These are phyloP conservation scores for Parasteatoda lunata DNA, from an alignment of 2,888 invertebrate genomes.

Conservation along the genomic window DNA sequence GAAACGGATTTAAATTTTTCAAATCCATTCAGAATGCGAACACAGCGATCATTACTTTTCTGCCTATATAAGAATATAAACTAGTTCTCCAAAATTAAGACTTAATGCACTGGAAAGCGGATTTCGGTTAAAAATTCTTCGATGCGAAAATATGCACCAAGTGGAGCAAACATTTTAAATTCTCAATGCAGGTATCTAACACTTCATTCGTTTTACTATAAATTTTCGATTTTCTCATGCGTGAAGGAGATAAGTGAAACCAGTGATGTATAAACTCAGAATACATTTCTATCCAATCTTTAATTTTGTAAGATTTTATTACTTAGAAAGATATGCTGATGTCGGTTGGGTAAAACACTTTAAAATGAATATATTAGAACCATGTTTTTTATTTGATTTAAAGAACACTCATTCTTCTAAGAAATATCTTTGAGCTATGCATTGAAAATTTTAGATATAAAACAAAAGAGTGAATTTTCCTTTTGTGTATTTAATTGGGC, in stretches of 20 bases:
- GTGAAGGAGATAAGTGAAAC: conserved; percentile 11
- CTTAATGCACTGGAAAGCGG: not conserved
- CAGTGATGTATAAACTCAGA: conserved; percentile 8
- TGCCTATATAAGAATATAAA: not conserved
- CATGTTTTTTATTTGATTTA: too few relatives aligned
- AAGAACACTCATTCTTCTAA: too few relatives aligned
- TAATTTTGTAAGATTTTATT: conserved; percentile 34
- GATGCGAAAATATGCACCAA: conserved; percentile 23
- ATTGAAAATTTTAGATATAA: too few relatives aligned
- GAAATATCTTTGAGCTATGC: too few relatives aligned
- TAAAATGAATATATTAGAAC: too few relatives aligned
- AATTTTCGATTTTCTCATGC: not conserved
- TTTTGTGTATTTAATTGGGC: too few relatives aligned
- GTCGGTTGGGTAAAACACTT: too few relatives aligned
- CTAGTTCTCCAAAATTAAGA: not conserved
- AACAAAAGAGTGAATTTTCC: too few relatives aligned
- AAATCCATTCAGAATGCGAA: too few relatives aligned
- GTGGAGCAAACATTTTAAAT: conserved; percentile 19
- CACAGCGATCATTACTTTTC: too few relatives aligned
- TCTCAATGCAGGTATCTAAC: not conserved
- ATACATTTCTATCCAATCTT: conserved; percentile 9
- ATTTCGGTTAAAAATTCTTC: conserved; percentile 21
- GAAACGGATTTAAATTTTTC: too few relatives aligned
- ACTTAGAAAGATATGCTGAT: conserved; percentile 23
- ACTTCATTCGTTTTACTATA: not conserved